These are phyloP conservation scores for Burhinus oedicnemus DNA, from an alignment of 2,113 vertebrate species.

Conservation along the genomic window DNA sequence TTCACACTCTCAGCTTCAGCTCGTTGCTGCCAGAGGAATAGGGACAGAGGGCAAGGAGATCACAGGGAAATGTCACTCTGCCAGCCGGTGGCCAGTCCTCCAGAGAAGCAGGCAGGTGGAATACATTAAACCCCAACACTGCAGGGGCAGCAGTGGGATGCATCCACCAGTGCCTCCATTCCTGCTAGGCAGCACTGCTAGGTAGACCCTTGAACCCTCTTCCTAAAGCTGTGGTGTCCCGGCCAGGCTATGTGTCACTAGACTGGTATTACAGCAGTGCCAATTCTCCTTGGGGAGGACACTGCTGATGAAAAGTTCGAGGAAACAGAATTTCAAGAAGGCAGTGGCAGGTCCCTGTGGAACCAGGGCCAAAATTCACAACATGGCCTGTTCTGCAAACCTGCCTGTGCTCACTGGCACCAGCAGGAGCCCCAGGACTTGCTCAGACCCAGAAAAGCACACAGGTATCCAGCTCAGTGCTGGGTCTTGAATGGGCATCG, in stretches of 20 bases:
- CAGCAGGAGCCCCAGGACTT: background rate
- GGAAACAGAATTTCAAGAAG: background rate
- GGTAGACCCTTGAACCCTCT: background rate
- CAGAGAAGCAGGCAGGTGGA: background rate
- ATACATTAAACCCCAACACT: background rate
- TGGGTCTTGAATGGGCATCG: background rate
- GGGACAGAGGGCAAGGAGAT: background rate
- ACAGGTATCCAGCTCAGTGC: background rate
- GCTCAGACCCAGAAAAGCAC: background rate
- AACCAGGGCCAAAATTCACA: background rate
- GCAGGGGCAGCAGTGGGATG: background rate
- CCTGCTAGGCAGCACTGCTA: background rate
- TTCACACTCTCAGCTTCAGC: slow-evolving; percentile 70
- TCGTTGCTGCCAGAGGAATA: slow-evolving; percentile 65
- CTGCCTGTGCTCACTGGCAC: background rate
- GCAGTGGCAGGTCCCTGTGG: background rate
- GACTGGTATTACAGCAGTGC: background rate
- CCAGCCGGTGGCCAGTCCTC: background rate
- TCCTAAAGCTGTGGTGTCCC: background rate
- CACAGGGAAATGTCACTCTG: background rate
- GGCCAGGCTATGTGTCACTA: background rate
- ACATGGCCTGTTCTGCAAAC: background rate
- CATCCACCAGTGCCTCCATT: background rate
- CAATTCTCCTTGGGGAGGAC: background rate
- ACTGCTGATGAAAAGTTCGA: background rate